Evolutionary conservation across 2,888 invertebrate genomes (phyloP).

Genomic region (Myopa tessellatipennis): DNA sequence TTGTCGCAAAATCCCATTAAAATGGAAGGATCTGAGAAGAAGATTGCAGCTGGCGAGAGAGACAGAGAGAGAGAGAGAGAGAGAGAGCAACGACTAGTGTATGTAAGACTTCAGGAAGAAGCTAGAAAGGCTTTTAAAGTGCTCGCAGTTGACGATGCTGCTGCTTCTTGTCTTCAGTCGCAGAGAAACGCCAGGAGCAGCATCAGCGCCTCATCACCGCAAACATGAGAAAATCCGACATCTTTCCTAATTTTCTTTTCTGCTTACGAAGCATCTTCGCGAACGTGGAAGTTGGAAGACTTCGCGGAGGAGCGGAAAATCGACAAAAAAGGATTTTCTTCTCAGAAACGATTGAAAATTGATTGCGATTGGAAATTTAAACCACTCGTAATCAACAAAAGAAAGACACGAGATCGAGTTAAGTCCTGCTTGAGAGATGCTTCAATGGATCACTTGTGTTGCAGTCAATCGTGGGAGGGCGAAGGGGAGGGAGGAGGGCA

Average conservation of each 20-base stretch:
- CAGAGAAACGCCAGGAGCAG: background rate
- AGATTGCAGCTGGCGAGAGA: background rate
- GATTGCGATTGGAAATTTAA: too few species aligned
- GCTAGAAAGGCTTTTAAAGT: background rate
- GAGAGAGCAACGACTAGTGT: background rate
- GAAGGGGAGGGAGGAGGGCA: too few species aligned
- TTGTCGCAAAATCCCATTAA: background rate
- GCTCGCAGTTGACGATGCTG: background rate
- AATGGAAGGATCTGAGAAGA: background rate
- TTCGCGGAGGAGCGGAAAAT: background rate
- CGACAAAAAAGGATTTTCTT: too few species aligned
- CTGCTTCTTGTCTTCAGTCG: background rate
- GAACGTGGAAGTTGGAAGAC: background rate
- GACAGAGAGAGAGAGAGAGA: background rate
- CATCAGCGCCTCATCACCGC: too few species aligned
- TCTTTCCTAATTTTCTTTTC: background rate
- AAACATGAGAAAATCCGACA: too few species aligned
- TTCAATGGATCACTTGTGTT: too few species aligned
- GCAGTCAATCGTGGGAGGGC: too few species aligned
- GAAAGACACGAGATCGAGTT: too few species aligned
- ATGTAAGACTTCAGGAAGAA: background rate
- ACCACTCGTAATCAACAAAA: too few species aligned
- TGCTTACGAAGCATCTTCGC: background rate
- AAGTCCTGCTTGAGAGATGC: too few species aligned
- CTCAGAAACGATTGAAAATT: too few species aligned